phyloP scores from a whole-genome alignment of 2,113 vertebrate species.

The Toxotes jaculatrix region DNA sequence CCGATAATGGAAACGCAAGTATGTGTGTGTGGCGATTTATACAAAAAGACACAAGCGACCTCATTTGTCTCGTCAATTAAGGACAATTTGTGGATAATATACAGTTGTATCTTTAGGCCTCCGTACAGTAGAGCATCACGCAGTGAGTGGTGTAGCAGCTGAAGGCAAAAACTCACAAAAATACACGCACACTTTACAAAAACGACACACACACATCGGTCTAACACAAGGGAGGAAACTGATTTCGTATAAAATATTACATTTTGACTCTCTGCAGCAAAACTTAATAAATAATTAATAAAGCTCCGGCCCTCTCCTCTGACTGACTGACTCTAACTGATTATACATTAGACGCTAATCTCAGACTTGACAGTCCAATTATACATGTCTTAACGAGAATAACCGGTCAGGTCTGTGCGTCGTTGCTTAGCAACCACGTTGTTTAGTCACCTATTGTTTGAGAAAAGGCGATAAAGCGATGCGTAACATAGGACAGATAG shows the following conservation, averaged over 20 bases:
- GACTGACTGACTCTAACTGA: neutral
- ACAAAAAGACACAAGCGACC: neutral
- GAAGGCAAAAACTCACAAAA: neutral
- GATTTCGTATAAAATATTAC: neutral
- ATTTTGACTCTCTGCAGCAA: neutral
- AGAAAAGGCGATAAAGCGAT: neutral
- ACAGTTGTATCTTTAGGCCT: conserved; percentile 23
- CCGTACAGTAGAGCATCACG: neutral
- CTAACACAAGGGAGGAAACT: neutral
- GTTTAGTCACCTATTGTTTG: neutral
- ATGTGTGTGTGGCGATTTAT: neutral
- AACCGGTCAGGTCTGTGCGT: neutral
- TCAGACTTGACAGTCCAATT: conserved; percentile 14
- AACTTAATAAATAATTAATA: too few relatives aligned
- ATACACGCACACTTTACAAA: neutral
- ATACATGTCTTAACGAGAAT: neutral
- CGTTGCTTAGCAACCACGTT: conserved; percentile 34
- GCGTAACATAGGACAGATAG: neutral
- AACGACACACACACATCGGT: neutral
- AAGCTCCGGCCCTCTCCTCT: neutral
- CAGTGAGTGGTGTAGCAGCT: neutral
- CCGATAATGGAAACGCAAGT: neutral
- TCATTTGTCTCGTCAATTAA: neutral
- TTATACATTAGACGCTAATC: neutral
- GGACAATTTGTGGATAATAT: neutral